Evolutionary conservation across 2,888 invertebrate genomes (phyloP), one percentile per base, ranked within the genome.

Genomic region (Cosmopolites sordidus): DNA sequence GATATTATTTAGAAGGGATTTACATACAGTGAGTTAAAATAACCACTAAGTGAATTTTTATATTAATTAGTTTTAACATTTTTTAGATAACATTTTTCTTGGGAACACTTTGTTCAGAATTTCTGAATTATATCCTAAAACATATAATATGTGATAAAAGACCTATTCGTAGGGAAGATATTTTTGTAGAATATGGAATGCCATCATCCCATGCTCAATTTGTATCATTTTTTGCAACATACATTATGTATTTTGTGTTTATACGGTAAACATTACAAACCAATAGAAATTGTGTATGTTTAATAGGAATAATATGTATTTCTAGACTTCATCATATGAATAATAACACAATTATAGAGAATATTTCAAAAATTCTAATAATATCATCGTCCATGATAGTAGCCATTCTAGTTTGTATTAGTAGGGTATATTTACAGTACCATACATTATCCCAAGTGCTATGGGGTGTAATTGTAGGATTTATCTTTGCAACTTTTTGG

Each of bases 171-270:
- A 78, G 88, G 67, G 80, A 82, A 56, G 77, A 80, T 66, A 72
- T 85, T 48, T 84, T 84, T 65, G 83, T 83, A 65, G 88, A 89
- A 74, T 89, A 86, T 79, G 89, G 89, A 64, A 93, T 93, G 93
- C 94, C 93, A 49, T 93, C 92, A 27, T 87, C 89, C 58, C 94
- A 94, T 78, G 82, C 92, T 64, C 93, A 93, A 75, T 89, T 91
- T 72, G 86, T 90, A 78, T 92, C 91, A 89, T 94, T 93, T 75
- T 92, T 92, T 75, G 83, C 90, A 60, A 80, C 84, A 45, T 94
- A 93, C 75, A 82, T 89, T 61, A 79, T 86, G 60, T 86, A 89
- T 73, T 93, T 93, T 76, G 84, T 92, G 66, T 81, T 89, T 68
- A 84, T 92, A 68, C 87, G 92, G 92, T 92, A 77, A 77, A 4